Conservation (phyloP, 1,140 invertebrate species). For the Panagrolaimus sp. region DNA sequence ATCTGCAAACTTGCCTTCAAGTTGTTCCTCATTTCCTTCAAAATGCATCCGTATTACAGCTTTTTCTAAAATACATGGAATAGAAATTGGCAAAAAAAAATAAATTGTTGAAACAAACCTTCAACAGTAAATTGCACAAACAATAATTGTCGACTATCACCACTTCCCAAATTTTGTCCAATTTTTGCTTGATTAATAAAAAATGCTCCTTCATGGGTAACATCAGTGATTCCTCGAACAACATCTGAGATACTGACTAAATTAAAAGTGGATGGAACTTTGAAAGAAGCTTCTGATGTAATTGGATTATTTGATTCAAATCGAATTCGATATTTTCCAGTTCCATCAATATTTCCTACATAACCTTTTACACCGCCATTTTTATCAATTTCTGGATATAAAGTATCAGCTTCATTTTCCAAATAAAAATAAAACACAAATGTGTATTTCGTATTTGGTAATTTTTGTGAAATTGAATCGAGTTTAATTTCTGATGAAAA, state of each 20-base stretch:
- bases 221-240: no score
- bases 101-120: background rate
- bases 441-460: slow-evolving; percentile 12
- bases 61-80: background rate
- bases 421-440: slow-evolving; percentile 4
- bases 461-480: slow-evolving; percentile 12
- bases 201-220: no score
- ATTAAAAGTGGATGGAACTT: no score
- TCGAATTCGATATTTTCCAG: background rate
- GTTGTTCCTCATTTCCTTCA: background rate
- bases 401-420: slow-evolving; percentile 1
- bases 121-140: slow-evolving; percentile 5
- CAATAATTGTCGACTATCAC: background rate
- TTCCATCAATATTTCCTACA: background rate
- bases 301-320: no score
- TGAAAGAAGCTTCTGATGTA: no score
- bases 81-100: background rate
- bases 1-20: background rate
- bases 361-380: background rate
- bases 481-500: slow-evolving; percentile 62
- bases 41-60: background rate
- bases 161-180: background rate
- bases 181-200: no score
- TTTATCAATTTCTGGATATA: background rate
- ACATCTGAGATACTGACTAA: no score